A percentile compares a stretch with the other conserved stretches of the same genome.
These are phyloP conservation scores for Stomatorhinus ivindoensis DNA, from an alignment of 2,113 vertebrate genomes.

Conservation along the genomic window DNA sequence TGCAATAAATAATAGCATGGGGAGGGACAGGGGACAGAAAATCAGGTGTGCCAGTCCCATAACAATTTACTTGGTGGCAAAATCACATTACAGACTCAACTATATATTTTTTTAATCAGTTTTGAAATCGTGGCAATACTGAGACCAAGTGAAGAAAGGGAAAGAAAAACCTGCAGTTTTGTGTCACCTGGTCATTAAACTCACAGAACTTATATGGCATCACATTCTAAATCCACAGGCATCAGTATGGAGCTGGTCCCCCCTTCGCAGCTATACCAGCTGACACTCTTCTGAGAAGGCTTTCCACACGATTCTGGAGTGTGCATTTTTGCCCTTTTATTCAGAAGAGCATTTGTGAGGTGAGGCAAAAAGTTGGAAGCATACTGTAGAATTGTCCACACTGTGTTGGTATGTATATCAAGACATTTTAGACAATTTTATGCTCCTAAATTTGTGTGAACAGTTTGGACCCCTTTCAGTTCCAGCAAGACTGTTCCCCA, in stretches of 20 bases:
- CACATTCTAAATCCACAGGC: neutral
- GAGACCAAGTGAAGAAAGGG: neutral
- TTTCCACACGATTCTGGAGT: neutral
- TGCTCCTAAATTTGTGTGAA: neutral
- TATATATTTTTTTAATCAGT: neutral
- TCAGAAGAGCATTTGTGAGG: neutral
- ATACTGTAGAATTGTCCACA: too few relatives aligned
- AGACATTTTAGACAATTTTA: neutral
- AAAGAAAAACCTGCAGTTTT: neutral
- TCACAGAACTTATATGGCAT: neutral
- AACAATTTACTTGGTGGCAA: neutral
- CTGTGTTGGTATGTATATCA: neutral
- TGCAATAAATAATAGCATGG: neutral
- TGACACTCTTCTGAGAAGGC: neutral
- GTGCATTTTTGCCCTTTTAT: neutral
- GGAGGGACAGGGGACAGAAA: neutral
- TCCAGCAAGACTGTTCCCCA: neutral
- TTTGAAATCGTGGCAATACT: neutral
- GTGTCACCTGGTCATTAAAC: neutral
- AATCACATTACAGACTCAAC: neutral
- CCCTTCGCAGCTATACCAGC: neutral
- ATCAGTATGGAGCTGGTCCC: neutral
- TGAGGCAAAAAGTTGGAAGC: too few relatives aligned
- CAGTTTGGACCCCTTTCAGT: neutral
- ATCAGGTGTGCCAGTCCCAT: neutral